phyloP scores from a whole-genome alignment of 53 echinoderm and acorn worm species.

The Holothuria scabra region DNA sequence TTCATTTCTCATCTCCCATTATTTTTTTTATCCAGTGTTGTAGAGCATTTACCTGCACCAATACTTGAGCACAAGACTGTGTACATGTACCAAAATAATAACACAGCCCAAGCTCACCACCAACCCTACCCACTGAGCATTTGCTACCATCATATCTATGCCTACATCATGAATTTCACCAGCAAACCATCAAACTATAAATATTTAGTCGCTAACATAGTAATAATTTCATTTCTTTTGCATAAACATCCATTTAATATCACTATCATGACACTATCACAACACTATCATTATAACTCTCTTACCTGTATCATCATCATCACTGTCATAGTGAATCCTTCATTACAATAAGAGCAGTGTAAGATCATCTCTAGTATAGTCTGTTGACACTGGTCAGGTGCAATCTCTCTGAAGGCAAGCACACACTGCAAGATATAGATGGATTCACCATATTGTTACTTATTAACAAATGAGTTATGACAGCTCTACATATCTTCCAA shows the following conservation, averaged over 20 bases:
- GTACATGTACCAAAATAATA: no score
- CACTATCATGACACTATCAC: background rate
- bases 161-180: no score
- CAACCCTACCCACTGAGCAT: no score
- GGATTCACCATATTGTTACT: background rate
- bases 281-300: background rate
- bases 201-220: no score
- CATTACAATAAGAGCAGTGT: constrained; percentile 93
- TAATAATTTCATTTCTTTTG: background rate
- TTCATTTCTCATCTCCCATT: no score
- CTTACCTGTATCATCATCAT: constrained; percentile 92
- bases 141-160: no score
- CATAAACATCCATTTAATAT: background rate
- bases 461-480: background rate
- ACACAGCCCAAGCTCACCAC: no score
- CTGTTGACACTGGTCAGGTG: constrained; percentile 61
- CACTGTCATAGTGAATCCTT: constrained; percentile 79
- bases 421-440: constrained; percentile 65
- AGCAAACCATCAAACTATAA: no score
- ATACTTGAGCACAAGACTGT: no score
- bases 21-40: no score
- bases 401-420: constrained; percentile 87
- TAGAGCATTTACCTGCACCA: no score
- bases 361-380: constrained; percentile 88
- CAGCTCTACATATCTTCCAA: background rate